Evolutionary conservation across 2,888 invertebrate species (phyloP).

Genomic region (Sthenelais limicola): DNA sequence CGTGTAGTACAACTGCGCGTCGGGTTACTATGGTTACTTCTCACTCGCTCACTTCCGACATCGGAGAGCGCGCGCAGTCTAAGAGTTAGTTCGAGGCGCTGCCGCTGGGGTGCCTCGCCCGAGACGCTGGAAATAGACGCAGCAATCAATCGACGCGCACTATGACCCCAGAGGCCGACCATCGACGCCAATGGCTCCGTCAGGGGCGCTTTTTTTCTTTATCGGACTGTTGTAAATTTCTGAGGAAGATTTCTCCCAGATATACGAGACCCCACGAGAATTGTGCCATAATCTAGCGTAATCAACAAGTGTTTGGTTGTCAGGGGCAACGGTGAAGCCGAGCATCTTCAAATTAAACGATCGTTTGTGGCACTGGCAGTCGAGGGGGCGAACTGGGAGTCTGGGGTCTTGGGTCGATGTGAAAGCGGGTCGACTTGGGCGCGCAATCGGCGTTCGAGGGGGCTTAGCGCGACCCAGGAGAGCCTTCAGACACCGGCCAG

Average conservation of each 20-base stretch:
- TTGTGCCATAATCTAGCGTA: slow-evolving; percentile 33
- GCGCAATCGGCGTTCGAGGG: neutral
- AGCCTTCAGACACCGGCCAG: slow-evolving; percentile 7
- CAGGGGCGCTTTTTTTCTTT: no score
- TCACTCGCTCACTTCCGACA: no score
- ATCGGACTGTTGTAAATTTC: slow-evolving; percentile 34
- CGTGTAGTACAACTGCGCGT: no score
- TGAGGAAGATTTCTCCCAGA: slow-evolving; percentile 16
- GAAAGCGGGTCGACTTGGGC: neutral
- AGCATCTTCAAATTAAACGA: slow-evolving; percentile 32
- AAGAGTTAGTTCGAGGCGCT: no score
- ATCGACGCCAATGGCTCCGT: neutral
- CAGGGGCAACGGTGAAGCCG: slow-evolving; percentile 33
- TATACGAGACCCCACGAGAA: slow-evolving; percentile 1
- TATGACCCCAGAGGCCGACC: no score
- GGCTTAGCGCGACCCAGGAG: slow-evolving; percentile 36
- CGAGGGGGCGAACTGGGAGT: slow-evolving; percentile 1
- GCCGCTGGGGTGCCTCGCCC: no score
- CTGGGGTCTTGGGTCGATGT: neutral
- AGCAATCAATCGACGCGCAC: no score
- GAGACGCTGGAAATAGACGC: slow-evolving; percentile 17
- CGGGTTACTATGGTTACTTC: no score
- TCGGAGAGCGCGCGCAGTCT: no score
- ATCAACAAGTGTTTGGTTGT: slow-evolving; percentile 42
- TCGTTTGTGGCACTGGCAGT: slow-evolving; percentile 22